phyloP scores from a whole-genome alignment of 2,797 vertebrate species.

The Triplophysa bombifrons region DNA sequence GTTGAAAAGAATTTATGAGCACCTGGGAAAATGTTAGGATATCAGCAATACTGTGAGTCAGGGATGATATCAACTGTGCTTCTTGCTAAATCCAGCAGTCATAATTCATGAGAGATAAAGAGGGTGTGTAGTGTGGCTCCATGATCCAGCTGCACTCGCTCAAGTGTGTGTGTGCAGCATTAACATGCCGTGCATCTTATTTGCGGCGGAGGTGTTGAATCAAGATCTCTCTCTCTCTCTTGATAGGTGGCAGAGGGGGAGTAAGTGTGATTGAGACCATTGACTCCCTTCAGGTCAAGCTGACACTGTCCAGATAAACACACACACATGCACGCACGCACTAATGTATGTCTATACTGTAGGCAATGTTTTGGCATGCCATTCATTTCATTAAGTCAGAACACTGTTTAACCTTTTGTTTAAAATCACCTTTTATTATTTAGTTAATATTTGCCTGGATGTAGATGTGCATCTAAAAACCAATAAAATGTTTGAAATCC shows the following conservation, averaged over 20 bases:
- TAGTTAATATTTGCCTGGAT: too few species aligned
- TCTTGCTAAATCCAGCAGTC: slow-evolving; percentile 3
- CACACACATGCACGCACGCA: slow-evolving; percentile 58
- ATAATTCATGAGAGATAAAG: slow-evolving; percentile 68
- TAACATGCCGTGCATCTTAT: slow-evolving; percentile 45
- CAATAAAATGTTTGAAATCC: too few species aligned
- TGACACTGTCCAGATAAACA: slow-evolving; percentile 80
- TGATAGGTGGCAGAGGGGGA: slow-evolving; percentile 72
- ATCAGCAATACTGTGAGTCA: slow-evolving; percentile 8
- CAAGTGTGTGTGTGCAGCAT: slow-evolving; percentile 47
- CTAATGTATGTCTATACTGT: slow-evolving; percentile 30
- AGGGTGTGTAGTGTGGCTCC: slow-evolving; percentile 8
- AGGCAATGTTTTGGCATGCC: not conserved
- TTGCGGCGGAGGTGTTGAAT: slow-evolving; percentile 50
- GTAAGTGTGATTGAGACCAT: slow-evolving; percentile 80
- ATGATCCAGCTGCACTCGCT: slow-evolving; percentile 69
- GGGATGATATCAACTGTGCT: slow-evolving; percentile 19
- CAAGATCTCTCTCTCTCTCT: slow-evolving; percentile 44
- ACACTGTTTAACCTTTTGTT: not conserved
- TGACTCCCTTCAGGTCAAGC: slow-evolving; percentile 71
- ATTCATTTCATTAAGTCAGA: not conserved
- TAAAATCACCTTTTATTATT: not conserved
- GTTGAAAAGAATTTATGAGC: not conserved
- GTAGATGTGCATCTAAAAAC: too few species aligned
- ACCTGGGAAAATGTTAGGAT: slow-evolving; percentile 54